Percentiles rank a stretch among this genome's conserved stretches.
phyloP scores from a whole-genome alignment of 2,888 invertebrate genomes.

The Lamproptera curius region DNA sequence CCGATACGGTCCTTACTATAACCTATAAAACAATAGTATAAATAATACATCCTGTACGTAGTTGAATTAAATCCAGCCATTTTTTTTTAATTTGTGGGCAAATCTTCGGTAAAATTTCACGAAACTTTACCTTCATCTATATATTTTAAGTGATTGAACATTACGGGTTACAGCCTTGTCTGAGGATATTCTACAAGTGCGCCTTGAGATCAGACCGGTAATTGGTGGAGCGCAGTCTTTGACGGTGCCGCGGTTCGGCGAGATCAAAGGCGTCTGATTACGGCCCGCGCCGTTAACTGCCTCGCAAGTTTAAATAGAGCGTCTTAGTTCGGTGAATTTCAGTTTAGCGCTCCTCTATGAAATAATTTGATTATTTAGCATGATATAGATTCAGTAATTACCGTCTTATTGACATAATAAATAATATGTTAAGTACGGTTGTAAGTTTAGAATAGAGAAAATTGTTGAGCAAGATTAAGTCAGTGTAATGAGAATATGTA shows the following conservation, averaged over 20 bases:
- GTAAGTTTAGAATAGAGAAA: too few relatives aligned
- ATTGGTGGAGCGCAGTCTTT: constrained; percentile 42
- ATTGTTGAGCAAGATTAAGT: too few relatives aligned
- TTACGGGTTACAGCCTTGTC: constrained; percentile 7
- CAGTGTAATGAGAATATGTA: too few relatives aligned
- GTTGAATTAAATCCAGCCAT: too few relatives aligned
- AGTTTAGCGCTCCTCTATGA: background rate
- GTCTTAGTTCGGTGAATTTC: constrained; percentile 14
- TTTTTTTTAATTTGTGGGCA: too few relatives aligned
- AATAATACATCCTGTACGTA: too few relatives aligned
- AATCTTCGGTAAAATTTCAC: too few relatives aligned
- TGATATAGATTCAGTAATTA: background rate
- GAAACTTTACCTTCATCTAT: background rate
- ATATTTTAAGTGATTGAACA: background rate
- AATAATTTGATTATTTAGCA: background rate
- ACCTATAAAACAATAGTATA: too few relatives aligned
- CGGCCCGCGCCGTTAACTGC: constrained; percentile 24
- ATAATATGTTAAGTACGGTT: too few relatives aligned
- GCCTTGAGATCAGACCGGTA: constrained; percentile 28
- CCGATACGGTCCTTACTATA: too few relatives aligned
- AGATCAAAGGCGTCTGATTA: constrained; percentile 49
- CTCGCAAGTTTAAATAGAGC: constrained; percentile 26
- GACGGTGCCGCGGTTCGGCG: constrained; percentile 32
- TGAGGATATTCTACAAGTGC: constrained; percentile 10
- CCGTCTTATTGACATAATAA: too few relatives aligned